Percentiles rank a stretch among this genome's conserved stretches.
Conservation (phyloP, 2,113 vertebrate species). For the Solenodon paradoxus region DNA sequence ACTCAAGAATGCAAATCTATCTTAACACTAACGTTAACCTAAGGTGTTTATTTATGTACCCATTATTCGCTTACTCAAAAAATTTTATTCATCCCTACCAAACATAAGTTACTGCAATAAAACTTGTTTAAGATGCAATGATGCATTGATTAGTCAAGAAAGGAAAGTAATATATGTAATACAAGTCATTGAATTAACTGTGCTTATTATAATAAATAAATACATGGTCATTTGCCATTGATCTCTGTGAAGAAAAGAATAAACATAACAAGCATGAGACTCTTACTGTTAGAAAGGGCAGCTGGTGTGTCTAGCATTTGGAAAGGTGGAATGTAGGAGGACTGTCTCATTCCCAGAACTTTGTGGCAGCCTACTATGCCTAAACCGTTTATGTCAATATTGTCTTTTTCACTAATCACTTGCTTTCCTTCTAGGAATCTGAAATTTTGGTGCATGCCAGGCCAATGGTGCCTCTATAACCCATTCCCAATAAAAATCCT, state of each 20-base stretch:
- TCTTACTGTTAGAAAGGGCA: not conserved
- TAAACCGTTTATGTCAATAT: not conserved
- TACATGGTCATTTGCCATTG: not conserved
- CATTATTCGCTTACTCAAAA: not conserved
- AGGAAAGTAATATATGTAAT: not conserved
- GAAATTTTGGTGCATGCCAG: not conserved
- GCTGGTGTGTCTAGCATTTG: not conserved
- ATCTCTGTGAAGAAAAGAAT: not conserved
- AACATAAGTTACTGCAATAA: not conserved
- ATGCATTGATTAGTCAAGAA: not conserved
- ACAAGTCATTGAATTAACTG: not conserved
- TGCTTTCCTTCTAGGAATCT: not conserved
- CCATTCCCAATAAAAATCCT: not conserved
- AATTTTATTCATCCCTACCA: not conserved
- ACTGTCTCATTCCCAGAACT: not conserved
- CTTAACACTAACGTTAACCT: not conserved
- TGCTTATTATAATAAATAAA: not conserved
- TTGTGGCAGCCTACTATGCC: not conserved
- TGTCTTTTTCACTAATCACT: not conserved
- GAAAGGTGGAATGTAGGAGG: not conserved
- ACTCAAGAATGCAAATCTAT: not conserved
- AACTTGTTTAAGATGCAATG: not conserved
- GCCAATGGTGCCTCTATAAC: not conserved
- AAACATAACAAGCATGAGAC: not conserved
- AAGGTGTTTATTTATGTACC: not conserved